Percentiles rank a stretch among this genome's conserved stretches.
Conservation (phyloP, 2,888 invertebrate genomes). For the Operophtera brumata region DNA sequence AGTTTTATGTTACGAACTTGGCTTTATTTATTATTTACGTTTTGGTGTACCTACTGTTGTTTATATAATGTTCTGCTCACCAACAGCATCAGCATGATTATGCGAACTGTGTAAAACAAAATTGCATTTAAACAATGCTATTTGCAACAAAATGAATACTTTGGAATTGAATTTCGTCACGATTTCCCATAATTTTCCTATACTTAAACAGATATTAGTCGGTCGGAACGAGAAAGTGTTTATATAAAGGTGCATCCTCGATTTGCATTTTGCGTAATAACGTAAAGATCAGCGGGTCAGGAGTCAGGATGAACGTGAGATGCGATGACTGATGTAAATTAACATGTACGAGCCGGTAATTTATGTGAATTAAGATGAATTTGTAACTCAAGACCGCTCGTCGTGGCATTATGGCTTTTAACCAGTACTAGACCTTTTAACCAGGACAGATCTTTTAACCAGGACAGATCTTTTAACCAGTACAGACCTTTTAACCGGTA, state of each 20-base stretch:
- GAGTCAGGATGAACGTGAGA: slow-evolving; percentile 46
- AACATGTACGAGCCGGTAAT: slow-evolving; percentile 35
- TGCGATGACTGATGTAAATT: slow-evolving; percentile 47
- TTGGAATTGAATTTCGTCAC: slow-evolving; percentile 28
- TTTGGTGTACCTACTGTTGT: no score
- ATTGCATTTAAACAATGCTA: slow-evolving; percentile 17
- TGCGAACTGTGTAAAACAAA: slow-evolving; percentile 8
- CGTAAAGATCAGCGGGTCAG: slow-evolving; percentile 64
- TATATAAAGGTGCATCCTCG: slow-evolving; percentile 67
- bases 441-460: no score
- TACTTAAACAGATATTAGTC: slow-evolving; percentile 45
- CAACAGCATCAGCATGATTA: slow-evolving; percentile 13
- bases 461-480: no score
- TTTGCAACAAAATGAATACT: slow-evolving; percentile 21
- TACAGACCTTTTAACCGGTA: no score
- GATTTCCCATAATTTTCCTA: slow-evolving; percentile 42
- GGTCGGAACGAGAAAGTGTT: slow-evolving; percentile 65
- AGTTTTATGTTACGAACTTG: no score
- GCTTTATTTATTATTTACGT: no score
- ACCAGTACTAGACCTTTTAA: no score
- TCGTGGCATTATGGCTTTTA: no score
- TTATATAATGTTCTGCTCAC: slow-evolving; percentile 2
- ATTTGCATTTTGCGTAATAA: slow-evolving; percentile 70
- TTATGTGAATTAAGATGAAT: slow-evolving; percentile 24
- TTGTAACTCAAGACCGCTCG: not conserved